Percentiles rank a stretch among this genome's conserved stretches.
phyloP scores from a whole-genome alignment of 1,140 invertebrate species.

The Daktulosphaira vitifoliae region DNA sequence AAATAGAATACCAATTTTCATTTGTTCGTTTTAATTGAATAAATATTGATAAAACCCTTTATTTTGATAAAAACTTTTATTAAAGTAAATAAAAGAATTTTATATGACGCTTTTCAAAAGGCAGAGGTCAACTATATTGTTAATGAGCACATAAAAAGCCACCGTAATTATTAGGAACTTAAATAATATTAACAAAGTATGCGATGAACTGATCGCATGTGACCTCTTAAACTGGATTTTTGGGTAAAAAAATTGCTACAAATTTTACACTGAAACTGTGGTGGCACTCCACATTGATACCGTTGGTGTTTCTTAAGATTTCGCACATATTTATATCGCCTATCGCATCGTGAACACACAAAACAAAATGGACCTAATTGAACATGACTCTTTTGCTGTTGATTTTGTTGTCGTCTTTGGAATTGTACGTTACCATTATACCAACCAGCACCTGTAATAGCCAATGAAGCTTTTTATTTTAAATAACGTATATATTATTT shows the following conservation, averaged over 20 bases:
- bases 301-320: conserved; percentile 46
- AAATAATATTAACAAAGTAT: conserved; percentile 15
- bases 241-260: conserved; percentile 36
- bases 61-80: too few relatives aligned
- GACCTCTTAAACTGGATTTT: conserved; percentile 36
- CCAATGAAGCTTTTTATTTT: too few relatives aligned
- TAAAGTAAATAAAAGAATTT: too few relatives aligned
- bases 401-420: too few relatives aligned
- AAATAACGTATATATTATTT: too few relatives aligned
- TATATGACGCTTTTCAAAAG: too few relatives aligned
- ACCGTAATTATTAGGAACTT: too few relatives aligned
- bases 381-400: not conserved
- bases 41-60: too few relatives aligned
- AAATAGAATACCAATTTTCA: too few relatives aligned
- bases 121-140: too few relatives aligned
- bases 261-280: conserved; percentile 36
- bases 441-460: not conserved
- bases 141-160: too few relatives aligned
- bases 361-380: conserved; percentile 21
- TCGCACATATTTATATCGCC: conserved; percentile 39
- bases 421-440: not conserved
- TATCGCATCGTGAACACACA: conserved; percentile 29
- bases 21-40: too few relatives aligned
- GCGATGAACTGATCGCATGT: conserved; percentile 36
- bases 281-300: conserved; percentile 53